Evolutionary conservation across 2,797 vertebrate species (phyloP), one percentile per base, ranked within the genome.

Genomic region (Sebastes kiyomatsui): DNA sequence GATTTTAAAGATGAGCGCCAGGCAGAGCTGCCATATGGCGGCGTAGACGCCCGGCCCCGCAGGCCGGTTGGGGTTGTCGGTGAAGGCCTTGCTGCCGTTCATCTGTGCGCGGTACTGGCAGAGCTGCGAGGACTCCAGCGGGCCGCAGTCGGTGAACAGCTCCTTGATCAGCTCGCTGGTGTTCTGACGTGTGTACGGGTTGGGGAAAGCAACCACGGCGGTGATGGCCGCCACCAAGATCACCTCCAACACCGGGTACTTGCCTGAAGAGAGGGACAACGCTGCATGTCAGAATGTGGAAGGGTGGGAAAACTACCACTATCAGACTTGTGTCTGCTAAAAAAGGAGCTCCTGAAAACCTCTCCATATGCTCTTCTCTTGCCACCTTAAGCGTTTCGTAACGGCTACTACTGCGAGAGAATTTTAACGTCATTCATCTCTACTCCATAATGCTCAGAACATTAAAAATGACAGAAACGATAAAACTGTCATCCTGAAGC

Each of bases 81-180:
- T 96, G 56, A 98, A 97, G 64, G 97, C 97, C 79, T 95, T 97
- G 86, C 97, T 99, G 25, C 96, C 97, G 10, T 99, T 99, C 97
- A 98, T 99, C 90, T 98, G 97, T 77, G 96, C 98, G 95, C 96
- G 96, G 94, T 99, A 99, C 95, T 99, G 97, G 91, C 98, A 99
- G 28, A 99, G 97, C 58, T 98, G 97, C 1, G 98, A 99, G 3
- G 98, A 98, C 92, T 98, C 98, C 65, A 99, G 94, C 0, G 99
- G 98, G 1, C 99, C 97, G 28, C 98, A 99, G 95, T 99, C 99
- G 0, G 98, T 99, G 91, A 99, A 99, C 77, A 99, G 95, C 95
- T 99, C 98, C 87, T 99, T 99, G 35, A 99, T 99, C 91, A 99
- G 96, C 93, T 99, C 97, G 81, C 99, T 99, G 87, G 99, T 99